phyloP scores from a whole-genome alignment of 2,113 vertebrate species.

The Chelonoidis abingdonii region DNA sequence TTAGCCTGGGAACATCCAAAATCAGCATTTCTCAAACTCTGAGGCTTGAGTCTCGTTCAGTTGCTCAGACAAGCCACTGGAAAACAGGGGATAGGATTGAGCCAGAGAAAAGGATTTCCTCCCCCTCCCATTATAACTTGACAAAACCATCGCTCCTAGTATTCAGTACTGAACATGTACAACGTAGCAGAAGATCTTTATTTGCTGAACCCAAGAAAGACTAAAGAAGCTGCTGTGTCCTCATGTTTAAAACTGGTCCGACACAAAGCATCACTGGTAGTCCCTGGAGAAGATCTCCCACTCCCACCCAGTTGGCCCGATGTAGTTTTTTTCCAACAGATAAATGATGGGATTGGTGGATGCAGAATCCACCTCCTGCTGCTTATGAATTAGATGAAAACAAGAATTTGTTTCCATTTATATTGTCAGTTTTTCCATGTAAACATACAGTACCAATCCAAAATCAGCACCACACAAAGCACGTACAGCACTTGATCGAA shows the following conservation, averaged over 20 bases:
- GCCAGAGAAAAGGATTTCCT: background rate
- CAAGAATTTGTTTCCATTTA: background rate
- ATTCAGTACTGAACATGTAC: background rate
- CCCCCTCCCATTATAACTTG: background rate
- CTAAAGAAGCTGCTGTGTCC: background rate
- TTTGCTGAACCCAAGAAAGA: background rate
- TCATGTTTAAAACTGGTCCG: background rate
- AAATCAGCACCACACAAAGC: background rate
- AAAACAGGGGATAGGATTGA: background rate
- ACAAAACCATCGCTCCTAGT: background rate
- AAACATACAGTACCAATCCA: background rate
- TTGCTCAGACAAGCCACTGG: background rate
- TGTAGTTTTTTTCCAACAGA: background rate
- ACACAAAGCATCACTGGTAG: background rate
- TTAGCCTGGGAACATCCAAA: background rate
- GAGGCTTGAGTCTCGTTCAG: background rate
- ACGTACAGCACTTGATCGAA: background rate
- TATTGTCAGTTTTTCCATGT: background rate
- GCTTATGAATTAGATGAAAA: background rate
- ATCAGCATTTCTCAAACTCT: background rate
- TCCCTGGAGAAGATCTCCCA: background rate
- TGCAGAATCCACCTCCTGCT: background rate
- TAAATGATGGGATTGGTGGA: background rate
- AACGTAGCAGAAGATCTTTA: background rate
- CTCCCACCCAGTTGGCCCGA: fast-evolving